These are phyloP conservation scores for Falco cherrug DNA, from an alignment of 2,797 vertebrate genomes.

Conservation along the genomic window DNA sequence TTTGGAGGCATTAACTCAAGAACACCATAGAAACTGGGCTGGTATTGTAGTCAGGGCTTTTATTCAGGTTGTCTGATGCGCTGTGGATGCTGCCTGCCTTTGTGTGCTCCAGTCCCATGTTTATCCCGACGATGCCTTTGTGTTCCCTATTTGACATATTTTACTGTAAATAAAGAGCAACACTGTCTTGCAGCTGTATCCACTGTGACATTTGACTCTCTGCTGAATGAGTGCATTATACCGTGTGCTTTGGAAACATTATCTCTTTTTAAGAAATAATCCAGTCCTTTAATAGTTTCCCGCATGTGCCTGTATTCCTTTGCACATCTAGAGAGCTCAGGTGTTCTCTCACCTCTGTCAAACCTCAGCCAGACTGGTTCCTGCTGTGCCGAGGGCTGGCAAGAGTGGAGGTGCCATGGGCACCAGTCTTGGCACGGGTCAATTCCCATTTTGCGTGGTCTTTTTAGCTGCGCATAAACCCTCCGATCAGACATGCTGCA, in stretches of 20 bases:
- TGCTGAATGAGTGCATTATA: constrained; percentile 48
- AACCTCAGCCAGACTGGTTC: not conserved
- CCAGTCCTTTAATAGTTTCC: constrained; percentile 32
- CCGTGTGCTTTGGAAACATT: constrained; percentile 37
- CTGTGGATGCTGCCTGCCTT: constrained; percentile 52
- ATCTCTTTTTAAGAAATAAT: constrained; percentile 49
- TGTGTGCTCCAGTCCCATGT: constrained; percentile 35
- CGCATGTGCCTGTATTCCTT: not conserved
- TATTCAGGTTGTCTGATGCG: constrained; percentile 35
- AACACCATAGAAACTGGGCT: constrained; percentile 50
- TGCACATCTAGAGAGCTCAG: not conserved
- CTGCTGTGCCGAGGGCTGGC: not conserved
- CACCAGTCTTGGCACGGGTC: not conserved
- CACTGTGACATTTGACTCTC: constrained; percentile 64
- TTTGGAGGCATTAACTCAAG: not conserved
- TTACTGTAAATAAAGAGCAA: constrained; percentile 60
- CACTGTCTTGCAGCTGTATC: constrained; percentile 56
- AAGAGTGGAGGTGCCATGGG: not conserved
- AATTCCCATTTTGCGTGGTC: not conserved
- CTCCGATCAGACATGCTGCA: not conserved
- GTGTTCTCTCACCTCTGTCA: not conserved
- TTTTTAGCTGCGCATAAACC: not conserved
- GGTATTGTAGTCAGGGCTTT: constrained; percentile 26
- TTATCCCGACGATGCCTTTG: constrained; percentile 49
- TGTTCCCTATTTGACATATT: constrained; percentile 54